Base-by-base conservation (phyloP, 2,888 invertebrate genomes). In the Polietes domitor region DNA sequence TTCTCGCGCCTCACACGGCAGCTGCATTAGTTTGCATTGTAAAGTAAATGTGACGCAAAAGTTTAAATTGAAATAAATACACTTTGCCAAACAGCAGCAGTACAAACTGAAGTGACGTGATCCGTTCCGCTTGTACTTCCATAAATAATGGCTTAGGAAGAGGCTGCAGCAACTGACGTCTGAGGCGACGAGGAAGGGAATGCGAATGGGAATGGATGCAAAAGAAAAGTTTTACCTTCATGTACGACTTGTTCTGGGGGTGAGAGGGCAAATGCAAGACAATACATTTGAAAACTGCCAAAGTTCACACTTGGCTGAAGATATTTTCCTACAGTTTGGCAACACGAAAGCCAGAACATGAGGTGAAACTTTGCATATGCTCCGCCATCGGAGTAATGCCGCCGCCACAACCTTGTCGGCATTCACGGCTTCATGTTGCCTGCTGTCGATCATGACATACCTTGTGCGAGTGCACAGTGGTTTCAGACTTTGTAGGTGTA, bases 1-100 rank as follows among this genome's bases (percentile, higher is more conserved):
- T 32, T 17, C 58, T 15, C 12, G 19, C n/a, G 17, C n/a, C 7
- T 28, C n/a, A n/a, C n/a, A n/a, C n/a, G n/a, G n/a, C n/a, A n/a
- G n/a, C n/a, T n/a, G n/a, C n/a, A n/a, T n/a, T n/a, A 32, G 55
- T 55, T 55, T 55, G 55, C 55, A 19, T 61, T 61, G 24, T 15
- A 28, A 77, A 72, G 77, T 80, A 76, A 85, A 82, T 85, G 80
- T 80, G 82, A 82, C 77, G 74, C 78, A 77, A 41, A 85, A 85
- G 77, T 88, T 89, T 87, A 89, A 89, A 88, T 88, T 87, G 88
- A 87, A 88, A 88, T 87, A 87, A 86, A 85, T 73, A 85, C 83
- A 85, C 77, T 79, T 85, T 80, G 82, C 77, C 81, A 74, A 74
- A 80, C 76, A 78, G 76, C 47, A 81, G 82, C 79, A 26, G 9